Evolutionary conservation across 1,140 invertebrate species (phyloP).

Genomic region (Leptinotarsa defecta): DNA sequence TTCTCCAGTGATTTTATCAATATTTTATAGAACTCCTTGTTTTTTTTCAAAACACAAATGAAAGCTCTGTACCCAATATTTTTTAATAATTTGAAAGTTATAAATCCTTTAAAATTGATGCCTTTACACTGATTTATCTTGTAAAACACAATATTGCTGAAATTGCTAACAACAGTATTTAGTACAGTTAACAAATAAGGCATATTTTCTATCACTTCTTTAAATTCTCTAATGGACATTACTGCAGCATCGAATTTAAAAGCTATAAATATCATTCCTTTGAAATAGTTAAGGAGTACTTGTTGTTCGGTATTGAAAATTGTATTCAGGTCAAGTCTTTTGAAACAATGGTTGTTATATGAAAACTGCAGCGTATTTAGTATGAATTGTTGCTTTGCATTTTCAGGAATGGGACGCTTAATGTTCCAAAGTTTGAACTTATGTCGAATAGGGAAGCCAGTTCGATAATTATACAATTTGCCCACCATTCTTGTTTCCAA

Average conservation of each 20-base stretch:
- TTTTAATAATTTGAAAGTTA: slow-evolving; percentile 17
- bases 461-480: slow-evolving; percentile 17
- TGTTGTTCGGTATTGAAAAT: slow-evolving; percentile 18
- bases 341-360: slow-evolving; percentile 29
- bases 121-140: slow-evolving; percentile 14
- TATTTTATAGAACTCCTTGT: slow-evolving; percentile 23
- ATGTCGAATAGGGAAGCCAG: slow-evolving; percentile 20
- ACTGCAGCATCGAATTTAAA: slow-evolving; percentile 34
- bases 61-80: slow-evolving; percentile 28
- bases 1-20: slow-evolving; percentile 9
- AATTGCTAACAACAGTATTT: slow-evolving; percentile 5
- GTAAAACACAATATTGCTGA: slow-evolving; percentile 12
- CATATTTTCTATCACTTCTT: slow-evolving; percentile 11
- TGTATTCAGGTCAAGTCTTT: slow-evolving; percentile 27
- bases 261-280: slow-evolving; percentile 30
- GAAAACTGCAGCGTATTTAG: slow-evolving; percentile 15
- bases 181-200: slow-evolving; percentile 9
- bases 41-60: slow-evolving; percentile 27
- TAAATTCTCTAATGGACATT: slow-evolving; percentile 13
- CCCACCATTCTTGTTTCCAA: slow-evolving; percentile 23
- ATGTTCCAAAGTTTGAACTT: slow-evolving; percentile 34
- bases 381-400: neutral
- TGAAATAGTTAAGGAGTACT: slow-evolving; percentile 29
- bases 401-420: neutral
- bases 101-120: neutral